These are phyloP conservation scores for Carassius carassius DNA, from an alignment of 2,113 vertebrate genomes.

Conservation along the genomic window DNA sequence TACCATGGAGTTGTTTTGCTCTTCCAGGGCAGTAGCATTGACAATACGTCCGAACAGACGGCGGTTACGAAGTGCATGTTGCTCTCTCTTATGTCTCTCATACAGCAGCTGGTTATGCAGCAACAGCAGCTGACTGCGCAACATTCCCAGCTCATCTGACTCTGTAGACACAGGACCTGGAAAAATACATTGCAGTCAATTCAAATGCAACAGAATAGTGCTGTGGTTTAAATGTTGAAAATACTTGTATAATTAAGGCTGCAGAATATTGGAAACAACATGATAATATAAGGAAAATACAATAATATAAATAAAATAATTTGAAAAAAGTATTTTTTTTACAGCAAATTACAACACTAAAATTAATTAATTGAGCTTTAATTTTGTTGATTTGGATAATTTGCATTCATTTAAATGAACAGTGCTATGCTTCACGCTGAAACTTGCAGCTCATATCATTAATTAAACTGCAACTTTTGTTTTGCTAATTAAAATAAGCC, in stretches of 20 bases:
- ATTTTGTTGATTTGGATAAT: too few species aligned
- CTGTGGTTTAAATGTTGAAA: neutral
- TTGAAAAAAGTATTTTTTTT: too few species aligned
- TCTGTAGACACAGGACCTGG: neutral
- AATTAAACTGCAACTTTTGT: too few species aligned
- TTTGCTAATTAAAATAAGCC: too few species aligned
- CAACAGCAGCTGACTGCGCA: constrained; percentile 86
- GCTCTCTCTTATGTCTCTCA: constrained; percentile 92
- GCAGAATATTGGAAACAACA: neutral
- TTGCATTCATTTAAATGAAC: too few species aligned
- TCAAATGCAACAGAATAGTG: neutral
- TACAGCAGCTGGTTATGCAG: constrained; percentile 91
- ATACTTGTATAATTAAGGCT: neutral
- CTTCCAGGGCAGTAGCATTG: constrained; percentile 86
- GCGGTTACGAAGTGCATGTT: constrained; percentile 91
- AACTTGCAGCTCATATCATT: too few species aligned
- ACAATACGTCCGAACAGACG: constrained; percentile 88
- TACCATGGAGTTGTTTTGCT: constrained; percentile 92
- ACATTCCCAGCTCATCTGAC: constrained; percentile 85
- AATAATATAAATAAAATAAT: too few species aligned
- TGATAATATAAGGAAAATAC: too few species aligned
- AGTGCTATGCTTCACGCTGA: too few species aligned
- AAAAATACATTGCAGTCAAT: neutral
- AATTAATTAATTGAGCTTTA: too few species aligned
- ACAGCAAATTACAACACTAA: too few species aligned